phyloP scores from a whole-genome alignment of 1,140 invertebrate genomes.

The Cyclina sinensis region DNA sequence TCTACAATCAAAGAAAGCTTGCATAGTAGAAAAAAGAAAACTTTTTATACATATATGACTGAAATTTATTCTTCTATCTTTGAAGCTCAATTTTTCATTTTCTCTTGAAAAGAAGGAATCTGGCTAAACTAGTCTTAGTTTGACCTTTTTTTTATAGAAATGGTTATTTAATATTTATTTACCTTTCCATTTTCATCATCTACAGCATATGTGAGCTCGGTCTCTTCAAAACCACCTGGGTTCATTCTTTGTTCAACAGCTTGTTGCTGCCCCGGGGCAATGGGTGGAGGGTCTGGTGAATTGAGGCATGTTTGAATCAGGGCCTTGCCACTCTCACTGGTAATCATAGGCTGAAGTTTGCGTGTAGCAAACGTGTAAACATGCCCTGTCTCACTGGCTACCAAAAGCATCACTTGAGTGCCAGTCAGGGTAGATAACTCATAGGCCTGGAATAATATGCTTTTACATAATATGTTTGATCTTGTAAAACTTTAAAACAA shows the following conservation, averaged over 20 bases:
- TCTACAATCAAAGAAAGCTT: too few species aligned
- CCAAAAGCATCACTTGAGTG: conserved; percentile 94
- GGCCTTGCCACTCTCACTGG: conserved; percentile 98
- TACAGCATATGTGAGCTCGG: conserved; percentile 98
- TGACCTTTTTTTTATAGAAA: too few species aligned
- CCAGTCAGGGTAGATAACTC: conserved; percentile 99
- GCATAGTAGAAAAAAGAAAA: background rate
- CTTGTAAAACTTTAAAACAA: too few species aligned
- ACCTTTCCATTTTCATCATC: conserved; percentile 85
- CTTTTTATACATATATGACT: too few species aligned
- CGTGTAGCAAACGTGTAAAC: conserved; percentile 99
- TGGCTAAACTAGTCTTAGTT: too few species aligned
- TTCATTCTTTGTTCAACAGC: conserved; percentile 96
- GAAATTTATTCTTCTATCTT: too few species aligned
- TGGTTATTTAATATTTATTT: too few species aligned
- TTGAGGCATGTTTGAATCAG: conserved; percentile 99
- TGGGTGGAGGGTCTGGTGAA: conserved; percentile 95
- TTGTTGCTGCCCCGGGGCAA: conserved; percentile 86
- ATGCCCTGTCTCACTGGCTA: conserved; percentile 91
- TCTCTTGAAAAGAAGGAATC: too few species aligned
- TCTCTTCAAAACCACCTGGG: conserved; percentile 99
- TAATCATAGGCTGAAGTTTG: conserved; percentile 99
- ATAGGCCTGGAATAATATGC: conserved; percentile 96
- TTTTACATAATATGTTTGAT: too few species aligned
- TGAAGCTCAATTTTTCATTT: too few species aligned